Evolutionary conservation across 2,797 vertebrate genomes (phyloP), one percentile per base, ranked within the genome.

Genomic region (Eremophila alpestris): DNA sequence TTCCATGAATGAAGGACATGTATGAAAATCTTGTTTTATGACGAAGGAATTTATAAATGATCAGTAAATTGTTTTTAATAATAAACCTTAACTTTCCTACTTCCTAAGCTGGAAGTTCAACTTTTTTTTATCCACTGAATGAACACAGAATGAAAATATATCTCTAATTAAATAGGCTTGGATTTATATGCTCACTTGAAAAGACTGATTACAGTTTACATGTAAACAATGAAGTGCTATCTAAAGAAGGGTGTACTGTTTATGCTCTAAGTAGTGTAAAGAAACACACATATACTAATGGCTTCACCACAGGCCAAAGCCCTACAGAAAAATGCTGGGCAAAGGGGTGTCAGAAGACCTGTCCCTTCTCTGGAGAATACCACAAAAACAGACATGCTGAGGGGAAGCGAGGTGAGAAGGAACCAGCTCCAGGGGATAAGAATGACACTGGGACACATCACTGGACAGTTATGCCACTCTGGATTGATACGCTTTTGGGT

Each of bases 81-180:
- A 68, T 9, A 76, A 68, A 26, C 2, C 21, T 68, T 78, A 82
- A 54, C 32, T 92, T 82, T 89, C 40, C 60, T 49, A 71, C 9
- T 7, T 46, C 24, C 32, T 83, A 73, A 85, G 18, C 8, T 62
- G 36, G 48, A 86, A 84, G 64, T 95, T 95, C 83, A 54, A 3
- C 29, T 60, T 41, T 88, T 82, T 83, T 69, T 59, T 8, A 41
- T 36, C 13, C 18, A 83, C 14, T 48, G 45, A 69, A 83, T 1
- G 5, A 92, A 51, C 5, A 73, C 1, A 41, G 62, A 79, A 83
- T 23, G 45, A 59, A 78, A 64, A 59, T 69, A 69, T 10, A 67
- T 94, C 91, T 94, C 95, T 92, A 76, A 83, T 77, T 16, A 97
- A 97, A 94, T 80, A 94, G 87, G 90, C 89, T 51, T 58, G 51